phyloP scores from a whole-genome alignment of 2,888 invertebrate genomes.

The Unio delphinus region DNA sequence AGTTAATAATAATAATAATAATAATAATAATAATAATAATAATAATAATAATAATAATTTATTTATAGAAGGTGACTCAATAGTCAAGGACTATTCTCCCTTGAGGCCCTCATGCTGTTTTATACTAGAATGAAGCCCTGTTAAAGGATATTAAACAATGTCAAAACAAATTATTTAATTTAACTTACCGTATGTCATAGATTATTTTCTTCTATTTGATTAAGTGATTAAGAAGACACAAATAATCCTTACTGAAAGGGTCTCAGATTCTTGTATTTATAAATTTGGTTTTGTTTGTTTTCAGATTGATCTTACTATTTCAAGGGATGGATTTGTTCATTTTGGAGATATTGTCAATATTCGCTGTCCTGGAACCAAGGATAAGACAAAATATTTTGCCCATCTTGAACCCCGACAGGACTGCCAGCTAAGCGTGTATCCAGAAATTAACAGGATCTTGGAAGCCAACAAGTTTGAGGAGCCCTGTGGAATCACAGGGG shows the following conservation, averaged over 20 bases:
- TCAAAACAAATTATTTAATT: too few species aligned
- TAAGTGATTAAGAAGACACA: background rate
- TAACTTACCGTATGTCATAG: too few species aligned
- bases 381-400: constrained; percentile 50
- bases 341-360: constrained; percentile 66
- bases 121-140: too few species aligned
- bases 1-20: too few species aligned
- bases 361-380: constrained; percentile 52
- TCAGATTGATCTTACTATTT: constrained; percentile 59
- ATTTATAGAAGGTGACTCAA: too few species aligned
- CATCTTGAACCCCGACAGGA: constrained; percentile 54
- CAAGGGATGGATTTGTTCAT: constrained; percentile 65
- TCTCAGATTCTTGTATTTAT: background rate
- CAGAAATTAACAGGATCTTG: constrained; percentile 46
- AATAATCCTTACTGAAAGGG: background rate
- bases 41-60: too few species aligned
- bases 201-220: background rate
- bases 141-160: too few species aligned
- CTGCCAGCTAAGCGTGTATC: constrained; percentile 51
- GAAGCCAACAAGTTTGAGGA: constrained; percentile 41
- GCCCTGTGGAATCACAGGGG: constrained; percentile 44
- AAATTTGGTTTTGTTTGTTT: constrained; percentile 8
- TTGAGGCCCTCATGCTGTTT: too few species aligned
- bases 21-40: too few species aligned
- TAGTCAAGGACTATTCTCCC: too few species aligned